Conservation (phyloP, 2,797 vertebrate genomes). For the Mallotus villosus region DNA sequence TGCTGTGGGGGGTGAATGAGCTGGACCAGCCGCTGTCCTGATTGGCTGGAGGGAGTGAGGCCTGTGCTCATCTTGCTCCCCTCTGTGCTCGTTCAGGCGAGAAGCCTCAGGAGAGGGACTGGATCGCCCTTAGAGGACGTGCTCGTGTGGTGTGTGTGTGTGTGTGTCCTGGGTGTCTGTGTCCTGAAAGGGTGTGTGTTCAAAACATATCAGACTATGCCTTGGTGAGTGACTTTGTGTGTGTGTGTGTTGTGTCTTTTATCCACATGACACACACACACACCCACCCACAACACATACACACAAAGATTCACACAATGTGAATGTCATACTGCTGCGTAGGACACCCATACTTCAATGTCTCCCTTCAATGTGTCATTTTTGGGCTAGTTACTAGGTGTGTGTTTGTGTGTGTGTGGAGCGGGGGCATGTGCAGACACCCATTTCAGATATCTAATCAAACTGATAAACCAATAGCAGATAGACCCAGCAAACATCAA, state of each 20-base stretch:
- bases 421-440: conserved; percentile 20
- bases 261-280: not conserved
- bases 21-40: conserved; percentile 54
- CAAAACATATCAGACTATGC: too few species aligned
- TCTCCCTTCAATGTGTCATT: too few species aligned
- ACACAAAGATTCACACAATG: too few species aligned
- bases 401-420: conserved; percentile 10
- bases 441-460: conserved; percentile 47
- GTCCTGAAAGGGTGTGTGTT: too few species aligned
- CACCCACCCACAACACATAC: too few species aligned
- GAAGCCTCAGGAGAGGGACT: conserved; percentile 34
- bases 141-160: not conserved
- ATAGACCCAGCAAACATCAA: conserved; percentile 49
- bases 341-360: too few species aligned
- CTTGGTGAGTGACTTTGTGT: not conserved
- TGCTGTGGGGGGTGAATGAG: conserved; percentile 34
- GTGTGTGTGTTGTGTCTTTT: not conserved
- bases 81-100: conserved; percentile 57
- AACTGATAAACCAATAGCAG: conserved; percentile 56
- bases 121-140: conserved; percentile 45
- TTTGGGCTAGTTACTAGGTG: too few species aligned
- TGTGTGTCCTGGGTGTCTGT: conserved; percentile 20
- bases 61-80: conserved; percentile 57
- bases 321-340: too few species aligned
- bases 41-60: conserved; percentile 59